Conservation (phyloP, 2,797 vertebrate genomes). For the Naso thynnoides region DNA sequence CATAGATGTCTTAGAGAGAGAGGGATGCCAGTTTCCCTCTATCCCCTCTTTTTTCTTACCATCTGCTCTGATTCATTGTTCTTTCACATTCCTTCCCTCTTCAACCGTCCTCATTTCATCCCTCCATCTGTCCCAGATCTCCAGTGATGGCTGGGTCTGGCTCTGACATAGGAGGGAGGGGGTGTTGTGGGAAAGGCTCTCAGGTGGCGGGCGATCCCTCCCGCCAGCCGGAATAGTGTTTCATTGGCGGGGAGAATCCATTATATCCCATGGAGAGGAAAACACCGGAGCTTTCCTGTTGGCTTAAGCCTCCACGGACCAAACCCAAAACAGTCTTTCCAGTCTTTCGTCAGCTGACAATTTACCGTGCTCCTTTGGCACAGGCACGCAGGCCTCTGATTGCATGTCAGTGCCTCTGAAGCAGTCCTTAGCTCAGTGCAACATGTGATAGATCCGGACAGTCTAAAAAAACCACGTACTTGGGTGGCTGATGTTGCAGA, state of each 20-base stretch:
- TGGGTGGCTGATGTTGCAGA: slow-evolving; percentile 73
- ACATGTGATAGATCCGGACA: slow-evolving; percentile 70
- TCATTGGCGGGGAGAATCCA: slow-evolving; percentile 86
- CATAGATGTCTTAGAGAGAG: slow-evolving; percentile 31
- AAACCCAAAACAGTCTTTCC: slow-evolving; percentile 79
- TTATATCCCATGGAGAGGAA: slow-evolving; percentile 80
- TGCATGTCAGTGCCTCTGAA: slow-evolving; percentile 73
- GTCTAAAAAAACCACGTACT: slow-evolving; percentile 56
- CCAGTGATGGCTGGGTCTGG: slow-evolving; percentile 53
- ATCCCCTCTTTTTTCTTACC: slow-evolving; percentile 37
- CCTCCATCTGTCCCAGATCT: slow-evolving; percentile 72
- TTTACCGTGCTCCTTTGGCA: slow-evolving; percentile 71
- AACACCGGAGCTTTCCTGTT: slow-evolving; percentile 80
- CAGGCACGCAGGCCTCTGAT: slow-evolving; percentile 69
- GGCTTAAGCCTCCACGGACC: slow-evolving; percentile 61
- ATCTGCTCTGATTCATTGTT: slow-evolving; percentile 66
- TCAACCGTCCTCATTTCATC: slow-evolving; percentile 48
- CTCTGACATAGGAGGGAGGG: slow-evolving; percentile 47
- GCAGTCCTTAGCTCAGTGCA: slow-evolving; percentile 43
- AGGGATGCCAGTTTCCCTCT: slow-evolving; percentile 40
- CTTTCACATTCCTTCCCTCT: slow-evolving; percentile 49
- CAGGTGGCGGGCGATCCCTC: slow-evolving; percentile 70
- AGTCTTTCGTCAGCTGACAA: slow-evolving; percentile 82
- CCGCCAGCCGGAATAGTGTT: slow-evolving; percentile 77
- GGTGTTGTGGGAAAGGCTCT: slow-evolving; percentile 75